phyloP scores from a whole-genome alignment of 2,888 invertebrate genomes.

The Muschampia plurimacula region DNA sequence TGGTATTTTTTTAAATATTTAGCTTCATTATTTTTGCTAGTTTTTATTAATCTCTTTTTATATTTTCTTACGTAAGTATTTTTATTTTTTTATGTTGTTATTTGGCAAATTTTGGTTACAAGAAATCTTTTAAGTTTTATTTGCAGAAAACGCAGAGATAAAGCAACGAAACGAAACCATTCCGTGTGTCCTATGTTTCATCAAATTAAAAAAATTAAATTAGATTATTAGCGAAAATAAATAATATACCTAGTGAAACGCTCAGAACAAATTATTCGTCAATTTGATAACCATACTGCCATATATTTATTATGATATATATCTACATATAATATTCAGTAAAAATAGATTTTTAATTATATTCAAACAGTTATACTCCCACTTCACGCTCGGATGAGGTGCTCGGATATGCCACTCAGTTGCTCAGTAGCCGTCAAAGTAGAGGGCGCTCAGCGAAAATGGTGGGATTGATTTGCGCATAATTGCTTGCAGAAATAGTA shows the following conservation, averaged over 20 bases:
- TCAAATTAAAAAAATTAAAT: background rate
- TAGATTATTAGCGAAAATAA: background rate
- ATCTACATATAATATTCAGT: too few species aligned
- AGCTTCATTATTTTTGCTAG: background rate
- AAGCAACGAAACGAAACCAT: background rate
- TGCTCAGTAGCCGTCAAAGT: too few species aligned
- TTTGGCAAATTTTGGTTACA: background rate
- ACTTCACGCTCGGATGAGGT: too few species aligned
- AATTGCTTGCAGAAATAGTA: too few species aligned
- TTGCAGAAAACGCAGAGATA: background rate
- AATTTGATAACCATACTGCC: too few species aligned
- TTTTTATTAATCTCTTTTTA: background rate
- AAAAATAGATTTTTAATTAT: too few species aligned
- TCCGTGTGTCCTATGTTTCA: background rate
- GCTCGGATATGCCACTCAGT: too few species aligned
- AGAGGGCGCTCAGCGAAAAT: too few species aligned
- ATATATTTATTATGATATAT: too few species aligned
- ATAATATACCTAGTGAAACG: background rate
- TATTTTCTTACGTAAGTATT: background rate
- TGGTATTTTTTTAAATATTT: background rate
- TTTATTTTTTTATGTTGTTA: background rate
- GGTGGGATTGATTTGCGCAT: too few species aligned
- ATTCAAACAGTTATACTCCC: too few species aligned
- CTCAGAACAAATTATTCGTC: too few species aligned
- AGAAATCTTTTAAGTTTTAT: background rate